Evolutionary conservation across 2,888 invertebrate species (phyloP), one percentile per base, ranked within the genome.

Genomic region (Pseudoips prasinana): DNA sequence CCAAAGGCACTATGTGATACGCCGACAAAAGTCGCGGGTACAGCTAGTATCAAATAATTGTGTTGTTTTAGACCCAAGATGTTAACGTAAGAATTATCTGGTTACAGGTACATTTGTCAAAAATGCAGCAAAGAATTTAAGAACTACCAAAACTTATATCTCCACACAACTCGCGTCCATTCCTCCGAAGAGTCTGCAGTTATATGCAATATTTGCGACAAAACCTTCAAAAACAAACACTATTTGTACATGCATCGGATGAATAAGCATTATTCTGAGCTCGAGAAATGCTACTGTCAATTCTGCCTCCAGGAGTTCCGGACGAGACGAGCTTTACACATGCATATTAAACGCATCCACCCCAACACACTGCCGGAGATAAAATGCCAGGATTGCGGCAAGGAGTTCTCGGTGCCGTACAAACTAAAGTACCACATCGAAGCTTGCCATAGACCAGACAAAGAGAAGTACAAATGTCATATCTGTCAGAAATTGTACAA

Each of bases 231-330:
- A 28, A 87, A 88, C 22, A 88, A 88, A 39, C 87, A 88, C 40
- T 88, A 88, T 33, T 18, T 88, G 1, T 88, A 88, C 54, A 88
- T 88, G 87, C 87, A 88, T 39, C 42, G 85, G 1, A 88, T 87
- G 87, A 88, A 88, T 20, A 86, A 86, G 5, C 87, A 88, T 34
- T 87, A 87, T n/a, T 86, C 87, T 0, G 86, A 87, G 8, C 49
- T 71, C 0, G 85, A 86, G 46, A 84, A 85, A 18, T 82, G 85
- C 25, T 83, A 70, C 41, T 88, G 87, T 22, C 84, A 88, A 26
- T 82, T 80, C 34, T 88, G 87, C 20, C 56, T 86, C 0, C 87
- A 87, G 46, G 85, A 86, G 31, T 88, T 86, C 19, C 47, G 85
- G 1, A 88, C 87, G 0, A 33, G 83, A 0, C 51, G 85, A 4